These are phyloP conservation scores for Mechanitis mazaeus DNA, from an alignment of 2,888 invertebrate genomes.

Conservation along the genomic window DNA sequence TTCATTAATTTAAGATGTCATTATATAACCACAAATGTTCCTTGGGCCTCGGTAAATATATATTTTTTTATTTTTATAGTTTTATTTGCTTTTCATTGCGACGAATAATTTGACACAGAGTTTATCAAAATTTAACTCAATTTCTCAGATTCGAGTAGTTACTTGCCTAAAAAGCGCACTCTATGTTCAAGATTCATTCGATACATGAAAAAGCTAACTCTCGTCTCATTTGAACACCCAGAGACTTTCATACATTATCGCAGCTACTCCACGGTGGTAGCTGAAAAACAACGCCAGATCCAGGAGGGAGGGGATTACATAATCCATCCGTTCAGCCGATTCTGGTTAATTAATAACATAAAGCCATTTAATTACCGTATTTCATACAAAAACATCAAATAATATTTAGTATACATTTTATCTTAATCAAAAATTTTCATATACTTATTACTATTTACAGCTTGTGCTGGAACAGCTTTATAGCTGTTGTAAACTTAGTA, in stretches of 20 bases:
- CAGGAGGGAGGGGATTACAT: constrained; percentile 36
- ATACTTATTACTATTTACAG: constrained; percentile 34
- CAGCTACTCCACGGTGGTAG: constrained; percentile 48
- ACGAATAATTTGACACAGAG: neutral
- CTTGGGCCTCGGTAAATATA: constrained; percentile 38
- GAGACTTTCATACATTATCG: constrained; percentile 39
- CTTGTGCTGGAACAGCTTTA: constrained; percentile 43
- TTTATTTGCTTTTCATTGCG: neutral
- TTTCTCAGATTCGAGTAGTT: constrained; percentile 10
- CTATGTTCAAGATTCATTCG: constrained; percentile 24
- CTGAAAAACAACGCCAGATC: constrained; percentile 45
- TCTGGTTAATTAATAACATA: constrained; percentile 37
- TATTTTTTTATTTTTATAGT: neutral
- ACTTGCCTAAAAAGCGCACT: constrained; percentile 5
- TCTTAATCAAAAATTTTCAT: no score
- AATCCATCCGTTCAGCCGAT: constrained; percentile 51
- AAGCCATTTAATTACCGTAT: neutral
- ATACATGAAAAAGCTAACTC: constrained; percentile 34
- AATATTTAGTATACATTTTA: no score
- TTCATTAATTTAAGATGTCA: constrained; percentile 2
- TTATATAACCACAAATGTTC: constrained; percentile 35
- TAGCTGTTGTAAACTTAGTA: constrained; percentile 40
- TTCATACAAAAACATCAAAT: neutral
- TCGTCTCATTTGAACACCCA: constrained; percentile 47
- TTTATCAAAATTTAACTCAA: neutral